Evolutionary conservation across 2,113 vertebrate genomes (phyloP).

Genomic region (Dicrurus megarhynchus): DNA sequence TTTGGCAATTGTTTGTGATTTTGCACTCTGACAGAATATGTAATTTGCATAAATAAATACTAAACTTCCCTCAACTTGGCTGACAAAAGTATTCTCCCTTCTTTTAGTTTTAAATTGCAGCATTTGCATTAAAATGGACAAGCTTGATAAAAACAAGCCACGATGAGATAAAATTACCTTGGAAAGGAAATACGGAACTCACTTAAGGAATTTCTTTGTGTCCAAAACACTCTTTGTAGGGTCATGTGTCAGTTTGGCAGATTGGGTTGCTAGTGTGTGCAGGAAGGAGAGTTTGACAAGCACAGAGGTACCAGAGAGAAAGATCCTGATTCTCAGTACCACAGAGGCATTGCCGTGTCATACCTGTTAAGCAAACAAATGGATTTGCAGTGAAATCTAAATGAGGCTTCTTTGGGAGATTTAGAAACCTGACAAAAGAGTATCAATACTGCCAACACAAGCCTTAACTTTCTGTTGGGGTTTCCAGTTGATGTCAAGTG

Average conservation of each 20-base stretch:
- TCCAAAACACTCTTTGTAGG: not conserved
- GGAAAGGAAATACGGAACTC: not conserved
- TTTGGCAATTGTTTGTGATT: not conserved
- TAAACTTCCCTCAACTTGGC: not conserved
- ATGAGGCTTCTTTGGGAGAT: not conserved
- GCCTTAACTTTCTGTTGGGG: not conserved
- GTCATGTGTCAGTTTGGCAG: not conserved
- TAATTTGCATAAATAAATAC: not conserved
- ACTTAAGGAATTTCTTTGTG: not conserved
- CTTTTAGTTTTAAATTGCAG: not conserved
- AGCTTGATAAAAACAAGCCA: not conserved
- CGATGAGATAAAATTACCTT: not conserved
- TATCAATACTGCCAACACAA: not conserved
- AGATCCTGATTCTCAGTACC: not conserved
- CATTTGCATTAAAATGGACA: conserved; percentile 21
- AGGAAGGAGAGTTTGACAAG: not conserved
- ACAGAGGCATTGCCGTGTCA: not conserved
- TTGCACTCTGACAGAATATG: not conserved
- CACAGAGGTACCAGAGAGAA: not conserved
- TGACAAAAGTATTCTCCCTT: not conserved
- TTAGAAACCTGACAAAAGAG: not conserved
- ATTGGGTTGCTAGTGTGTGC: not conserved
- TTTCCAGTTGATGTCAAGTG: not conserved
- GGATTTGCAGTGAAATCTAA: not conserved
- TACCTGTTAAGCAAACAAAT: not conserved